Base-by-base conservation (phyloP, 2,888 invertebrate genomes). In the Polymixis flavicincta region DNA sequence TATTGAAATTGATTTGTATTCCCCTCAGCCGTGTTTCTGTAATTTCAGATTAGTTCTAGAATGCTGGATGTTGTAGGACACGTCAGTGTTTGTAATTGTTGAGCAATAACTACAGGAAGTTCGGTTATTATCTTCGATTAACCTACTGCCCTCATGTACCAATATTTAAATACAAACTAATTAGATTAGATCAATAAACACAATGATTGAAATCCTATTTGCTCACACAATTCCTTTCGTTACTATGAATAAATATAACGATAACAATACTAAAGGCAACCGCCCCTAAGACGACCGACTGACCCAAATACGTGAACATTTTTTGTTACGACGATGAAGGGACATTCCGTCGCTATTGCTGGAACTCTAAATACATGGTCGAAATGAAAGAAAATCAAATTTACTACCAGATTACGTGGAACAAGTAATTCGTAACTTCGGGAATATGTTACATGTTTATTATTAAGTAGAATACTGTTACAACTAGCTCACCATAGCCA, bases 41-140 rank as follows among this genome's bases (percentile, higher is more conserved):
- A 25, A 25, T 68, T 61, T 70, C 14, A 19, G 3, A 52, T 37
- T 22, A 25, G 22, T 73, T 75, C 75, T 71, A 74, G 73, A 80
- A 74, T 61, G 45, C 32, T 71, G 42, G 37, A 67, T 66, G 13
- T 65, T 32, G 42, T 71, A 80, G 89, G 90, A 92, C 93, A 93
- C 92, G 93, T 93, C 92, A 92, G 90, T 86, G 48, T 50, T 65
- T 52, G 71, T 74, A 69, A 57, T 69, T 72, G 67, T 82, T 82
- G 77, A 73, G 74, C 59, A 73, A 84, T 70, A 71, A 42, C n/a
- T 85, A 54, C 60, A 78, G 85, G 83, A 85, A 74, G 68, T 74
- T 52, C 28, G 32, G 48, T 19, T 78, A 28, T 65, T 82, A 79
- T 66, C 42, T 65, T 68, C 8, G 32, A 25, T 70, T 63, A 76